phyloP scores from a whole-genome alignment of 1,140 invertebrate species.

The Heterodera carotae region DNA sequence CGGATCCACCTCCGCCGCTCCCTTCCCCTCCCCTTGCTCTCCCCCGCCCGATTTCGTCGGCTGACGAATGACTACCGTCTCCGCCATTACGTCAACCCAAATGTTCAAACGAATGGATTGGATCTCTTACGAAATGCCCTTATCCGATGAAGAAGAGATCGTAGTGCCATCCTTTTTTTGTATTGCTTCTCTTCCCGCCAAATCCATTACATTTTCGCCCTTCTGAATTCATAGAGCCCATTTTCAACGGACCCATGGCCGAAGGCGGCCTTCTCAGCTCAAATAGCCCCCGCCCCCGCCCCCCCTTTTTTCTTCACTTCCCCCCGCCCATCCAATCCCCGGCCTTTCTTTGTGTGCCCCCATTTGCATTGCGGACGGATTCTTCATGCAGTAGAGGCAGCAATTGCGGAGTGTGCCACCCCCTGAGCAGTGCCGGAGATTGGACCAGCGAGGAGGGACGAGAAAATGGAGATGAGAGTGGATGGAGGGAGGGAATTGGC shows the following conservation, averaged over 20 bases:
- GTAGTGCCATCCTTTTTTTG: neutral
- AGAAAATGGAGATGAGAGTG: neutral
- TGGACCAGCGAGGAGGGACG: neutral
- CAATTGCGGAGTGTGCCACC: neutral
- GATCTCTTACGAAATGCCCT: neutral
- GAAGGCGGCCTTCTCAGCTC: neutral
- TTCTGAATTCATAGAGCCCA: neutral
- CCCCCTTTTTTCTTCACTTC: neutral
- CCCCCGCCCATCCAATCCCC: no score
- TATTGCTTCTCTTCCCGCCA: no score
- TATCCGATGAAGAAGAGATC: neutral
- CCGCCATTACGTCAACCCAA: no score
- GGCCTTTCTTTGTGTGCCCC: neutral
- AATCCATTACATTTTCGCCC: neutral
- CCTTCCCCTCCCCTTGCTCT: no score
- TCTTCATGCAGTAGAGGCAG: neutral
- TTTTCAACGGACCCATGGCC: neutral
- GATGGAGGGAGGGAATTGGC: neutral
- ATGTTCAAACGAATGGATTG: neutral
- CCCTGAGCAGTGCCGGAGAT: neutral
- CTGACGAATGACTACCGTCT: neutral
- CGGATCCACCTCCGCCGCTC: neutral
- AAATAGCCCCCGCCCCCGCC: neutral
- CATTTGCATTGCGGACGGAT: neutral
- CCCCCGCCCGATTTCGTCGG: neutral